Evolutionary conservation across 2,113 vertebrate species (phyloP), one percentile per base, ranked within the genome.

Genomic region (Urocitellus parryii): DNA sequence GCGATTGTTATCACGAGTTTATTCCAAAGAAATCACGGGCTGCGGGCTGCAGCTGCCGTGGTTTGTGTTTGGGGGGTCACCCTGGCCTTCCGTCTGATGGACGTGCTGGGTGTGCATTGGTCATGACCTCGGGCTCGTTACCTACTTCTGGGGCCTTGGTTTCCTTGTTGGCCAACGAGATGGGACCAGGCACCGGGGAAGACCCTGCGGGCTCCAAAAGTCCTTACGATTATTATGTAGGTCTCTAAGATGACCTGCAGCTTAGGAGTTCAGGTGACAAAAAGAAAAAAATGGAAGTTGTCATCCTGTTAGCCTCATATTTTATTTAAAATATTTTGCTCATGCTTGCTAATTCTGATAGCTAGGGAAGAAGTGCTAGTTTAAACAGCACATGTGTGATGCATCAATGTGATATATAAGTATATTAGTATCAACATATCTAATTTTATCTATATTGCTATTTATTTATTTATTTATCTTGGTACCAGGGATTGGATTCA

Each of bases 11-110:
- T 97, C 96, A 0, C 8, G 11, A 74, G 29, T 22, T 63, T 96
- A 78, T 93, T 94, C 97, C 96, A 93, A 8, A 95, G 95, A 94
- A 88, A 88, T 92, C 37, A 82, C 63, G 76, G 67, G 90, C 48
- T 42, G 32, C 17, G 90, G 61, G 82, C 53, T 32, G 13, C 8
- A 12, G 76, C 4, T 34, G 29, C 22, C 12, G 20, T 16, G 17
- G 91, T 92, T 81, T 86, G 32, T 27, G 5, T 63, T 42, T 24
- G 4, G 79, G n/a, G 79, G 84, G 61, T 80, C 61, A 2, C 61
- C 9, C 24, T 63, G 24, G 61, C 61, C 4, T 11, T 22, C 24
- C 4, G 25, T 63, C 61, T 63, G 61, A 25, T 63, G 22, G 24
- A 11, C 61, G 0, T 10, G 61, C 61, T 11, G 25, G 39, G 56